Evolutionary conservation across 2,113 vertebrate genomes (phyloP).

Genomic region (Pelobates fuscus): DNA sequence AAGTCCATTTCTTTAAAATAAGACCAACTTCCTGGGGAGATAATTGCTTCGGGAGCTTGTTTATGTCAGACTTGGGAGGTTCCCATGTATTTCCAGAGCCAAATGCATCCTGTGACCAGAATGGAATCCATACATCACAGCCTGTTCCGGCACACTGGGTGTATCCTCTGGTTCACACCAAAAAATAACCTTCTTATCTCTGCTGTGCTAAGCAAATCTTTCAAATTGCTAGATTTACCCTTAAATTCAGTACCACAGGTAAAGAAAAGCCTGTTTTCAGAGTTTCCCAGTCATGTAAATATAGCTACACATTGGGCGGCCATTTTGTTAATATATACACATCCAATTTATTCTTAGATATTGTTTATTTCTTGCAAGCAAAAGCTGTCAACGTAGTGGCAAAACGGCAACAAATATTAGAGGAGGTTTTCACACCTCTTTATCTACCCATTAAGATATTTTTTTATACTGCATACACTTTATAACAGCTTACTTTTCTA

Average conservation of each 20-base stretch:
- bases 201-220: not conserved
- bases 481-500: slow-evolving; percentile 83
- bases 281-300: no score
- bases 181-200: slow-evolving; percentile 26
- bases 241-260: no score
- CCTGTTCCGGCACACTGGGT: not conserved
- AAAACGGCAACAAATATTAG: no score
- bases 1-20: slow-evolving; percentile 47
- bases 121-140: slow-evolving; percentile 28
- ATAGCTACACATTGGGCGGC: no score
- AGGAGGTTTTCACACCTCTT: no score
- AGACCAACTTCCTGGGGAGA: slow-evolving; percentile 53
- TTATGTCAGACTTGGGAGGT: not conserved
- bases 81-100: slow-evolving; percentile 31
- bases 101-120: slow-evolving; percentile 31
- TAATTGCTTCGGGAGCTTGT: slow-evolving; percentile 2
- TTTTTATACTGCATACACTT: no score
- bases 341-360: no score
- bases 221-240: not conserved
- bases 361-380: no score
- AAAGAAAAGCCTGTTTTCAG: no score
- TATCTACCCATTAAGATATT: no score
- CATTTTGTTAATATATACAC: no score
- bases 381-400: no score
- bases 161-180: not conserved